Evolutionary conservation across 1,140 invertebrate species (phyloP), one percentile per base, ranked within the genome.

Genomic region (Pentalonia nigronervosa): DNA sequence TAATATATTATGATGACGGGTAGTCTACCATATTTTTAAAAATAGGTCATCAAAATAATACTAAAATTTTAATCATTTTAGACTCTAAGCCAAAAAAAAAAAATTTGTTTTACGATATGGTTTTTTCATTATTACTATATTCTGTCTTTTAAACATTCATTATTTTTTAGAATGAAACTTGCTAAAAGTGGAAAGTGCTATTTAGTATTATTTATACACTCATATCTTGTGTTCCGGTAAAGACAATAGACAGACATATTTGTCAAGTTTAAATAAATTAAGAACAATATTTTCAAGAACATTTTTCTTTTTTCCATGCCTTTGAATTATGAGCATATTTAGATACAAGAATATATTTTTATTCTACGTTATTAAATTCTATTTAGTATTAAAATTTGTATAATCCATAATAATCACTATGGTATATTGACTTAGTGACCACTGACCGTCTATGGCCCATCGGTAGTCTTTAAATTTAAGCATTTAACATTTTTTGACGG

Each of bases 31-130:
- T 76, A 76, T 76, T 76, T 53, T 76, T 76, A 17, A 76, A 76
- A 76, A 76, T 76, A 76, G 60, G 60, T n/a, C 60, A 76, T 76
- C 11, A 76, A 76, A 76, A 76, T 76, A 76, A 76, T 76, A 76
- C 60, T 17, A 76, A 6, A 11, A 76, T n/a, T 76, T n/a, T 76
- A 76, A 76, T 76, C 14, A 76, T 76, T 76, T 76, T n/a, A 6
- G 60, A 76, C n/a, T 14, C 14, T 2, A 30, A 76, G 60, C 60
- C 60, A 76, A 76, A 7, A n/a, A 76, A 7, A n/a, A 76, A 2
- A 76, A 14, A 17, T 67, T 76, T 11, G 0, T 76, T 76, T 67
- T 67, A 67, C 30, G 60, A 67, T 67, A n/a, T n/a, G 30, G 1
- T 67, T 67, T 67, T 76, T n/a, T 67, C 30, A 14, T 30, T 60